These are phyloP conservation scores for Hymenochirus boettgeri DNA, from an alignment of 2,113 vertebrate species.

Conservation along the genomic window DNA sequence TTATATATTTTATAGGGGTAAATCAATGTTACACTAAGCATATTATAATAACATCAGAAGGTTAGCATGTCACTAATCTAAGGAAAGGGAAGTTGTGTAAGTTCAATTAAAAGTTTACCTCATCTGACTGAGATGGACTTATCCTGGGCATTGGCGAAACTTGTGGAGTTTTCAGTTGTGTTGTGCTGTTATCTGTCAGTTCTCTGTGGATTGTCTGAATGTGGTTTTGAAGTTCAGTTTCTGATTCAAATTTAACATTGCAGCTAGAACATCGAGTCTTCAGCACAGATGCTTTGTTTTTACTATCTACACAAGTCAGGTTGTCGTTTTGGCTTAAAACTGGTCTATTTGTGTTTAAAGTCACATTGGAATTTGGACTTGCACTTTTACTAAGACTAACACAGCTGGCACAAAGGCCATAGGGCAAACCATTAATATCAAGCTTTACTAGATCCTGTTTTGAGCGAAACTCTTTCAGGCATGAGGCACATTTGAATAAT, in stretches of 20 bases:
- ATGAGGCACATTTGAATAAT: slow-evolving; percentile 93
- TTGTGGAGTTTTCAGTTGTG: slow-evolving; percentile 87
- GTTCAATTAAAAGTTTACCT: slow-evolving; percentile 84
- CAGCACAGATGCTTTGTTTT: slow-evolving; percentile 79
- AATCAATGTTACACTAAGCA: no score
- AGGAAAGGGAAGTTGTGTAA: no score
- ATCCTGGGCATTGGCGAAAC: slow-evolving; percentile 94
- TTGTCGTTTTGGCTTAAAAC: slow-evolving; percentile 76
- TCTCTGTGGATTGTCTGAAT: slow-evolving; percentile 88
- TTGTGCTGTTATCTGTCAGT: slow-evolving; percentile 77
- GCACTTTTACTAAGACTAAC: slow-evolving; percentile 88
- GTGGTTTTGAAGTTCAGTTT: slow-evolving; percentile 91
- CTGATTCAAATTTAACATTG: slow-evolving; percentile 97
- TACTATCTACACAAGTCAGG: slow-evolving; percentile 78
- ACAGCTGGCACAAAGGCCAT: slow-evolving; percentile 88
- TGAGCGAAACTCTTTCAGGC: slow-evolving; percentile 94
- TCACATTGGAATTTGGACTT: slow-evolving; percentile 80
- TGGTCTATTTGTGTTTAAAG: slow-evolving; percentile 68
- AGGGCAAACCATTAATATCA: slow-evolving; percentile 94
- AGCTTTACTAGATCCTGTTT: slow-evolving; percentile 95
- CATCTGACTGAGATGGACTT: slow-evolving; percentile 93
- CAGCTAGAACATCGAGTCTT: slow-evolving; percentile 95
- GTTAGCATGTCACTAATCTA: no score
- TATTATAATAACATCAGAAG: no score
- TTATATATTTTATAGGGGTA: no score